A percentile compares a stretch with the other conserved stretches of the same genome.
These are phyloP conservation scores for Phalacrocorax aristotelis DNA, from an alignment of 2,113 vertebrate genomes.

Conservation along the genomic window DNA sequence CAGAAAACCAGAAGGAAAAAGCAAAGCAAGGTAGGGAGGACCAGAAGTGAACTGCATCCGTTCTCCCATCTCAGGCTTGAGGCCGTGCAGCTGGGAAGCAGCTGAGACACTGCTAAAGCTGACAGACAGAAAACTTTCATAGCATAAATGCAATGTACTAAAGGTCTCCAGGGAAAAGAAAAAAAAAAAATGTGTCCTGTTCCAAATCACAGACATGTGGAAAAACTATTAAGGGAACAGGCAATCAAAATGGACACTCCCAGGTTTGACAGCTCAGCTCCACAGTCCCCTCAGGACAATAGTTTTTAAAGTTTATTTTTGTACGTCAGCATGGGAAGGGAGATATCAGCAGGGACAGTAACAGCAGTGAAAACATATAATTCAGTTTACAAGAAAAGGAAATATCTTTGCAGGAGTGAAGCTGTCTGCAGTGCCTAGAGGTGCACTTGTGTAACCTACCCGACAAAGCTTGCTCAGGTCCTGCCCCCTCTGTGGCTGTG, in stretches of 20 bases:
- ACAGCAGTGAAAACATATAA: not conserved
- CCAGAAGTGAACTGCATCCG: not conserved
- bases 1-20: not conserved
- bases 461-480: not conserved
- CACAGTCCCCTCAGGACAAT: not conserved
- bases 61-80: not conserved
- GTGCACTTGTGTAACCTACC: not conserved
- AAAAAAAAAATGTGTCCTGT: not conserved
- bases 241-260: not conserved
- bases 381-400: not conserved
- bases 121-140: not conserved
- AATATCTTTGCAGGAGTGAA: not conserved
- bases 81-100: not conserved
- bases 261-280: not conserved
- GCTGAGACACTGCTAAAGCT: not conserved
- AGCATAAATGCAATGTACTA: not conserved
- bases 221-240: not conserved
- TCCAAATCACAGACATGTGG: not conserved
- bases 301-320: not conserved
- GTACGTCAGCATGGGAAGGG: not conserved
- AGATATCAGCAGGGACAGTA: not conserved
- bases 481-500: not conserved
- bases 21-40: not conserved
- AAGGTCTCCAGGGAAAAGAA: not conserved
- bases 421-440: not conserved